These are phyloP conservation scores for Upupa epops DNA, from an alignment of 2,113 vertebrate genomes.

Conservation along the genomic window DNA sequence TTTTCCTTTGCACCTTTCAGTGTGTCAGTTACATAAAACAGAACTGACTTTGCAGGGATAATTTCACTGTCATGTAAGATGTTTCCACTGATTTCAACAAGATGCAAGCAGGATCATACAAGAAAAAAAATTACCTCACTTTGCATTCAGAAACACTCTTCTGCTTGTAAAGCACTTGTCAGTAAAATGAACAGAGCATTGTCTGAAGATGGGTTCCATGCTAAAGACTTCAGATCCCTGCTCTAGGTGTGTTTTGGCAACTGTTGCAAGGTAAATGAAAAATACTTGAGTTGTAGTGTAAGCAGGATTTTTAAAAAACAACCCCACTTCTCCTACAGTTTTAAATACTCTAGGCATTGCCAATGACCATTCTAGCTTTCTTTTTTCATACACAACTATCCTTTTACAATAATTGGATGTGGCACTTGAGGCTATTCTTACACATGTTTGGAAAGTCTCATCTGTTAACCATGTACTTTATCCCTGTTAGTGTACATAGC, in stretches of 20 bases:
- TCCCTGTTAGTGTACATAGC: not conserved
- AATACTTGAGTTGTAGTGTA: not conserved
- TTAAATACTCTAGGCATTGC: not conserved
- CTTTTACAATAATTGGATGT: not conserved
- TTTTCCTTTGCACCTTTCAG: not conserved
- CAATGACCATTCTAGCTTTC: not conserved
- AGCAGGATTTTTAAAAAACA: not conserved
- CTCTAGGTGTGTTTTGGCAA: not conserved
- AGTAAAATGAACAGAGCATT: not conserved
- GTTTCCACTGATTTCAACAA: not conserved
- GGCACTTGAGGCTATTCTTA: not conserved
- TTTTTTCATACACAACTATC: not conserved
- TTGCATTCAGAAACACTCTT: not conserved
- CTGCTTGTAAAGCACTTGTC: not conserved
- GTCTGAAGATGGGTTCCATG: not conserved
- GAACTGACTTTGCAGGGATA: not conserved
- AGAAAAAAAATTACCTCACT: not conserved
- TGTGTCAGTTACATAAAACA: not conserved
- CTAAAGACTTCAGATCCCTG: not conserved
- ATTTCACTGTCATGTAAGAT: not conserved
- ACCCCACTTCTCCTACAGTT: accelerated
- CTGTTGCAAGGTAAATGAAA: not conserved
- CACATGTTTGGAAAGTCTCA: accelerated
- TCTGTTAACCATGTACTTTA: not conserved
- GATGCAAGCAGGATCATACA: not conserved